Conservation (phyloP, 2,113 vertebrate species). For the Nothoprocta pentlandii region DNA sequence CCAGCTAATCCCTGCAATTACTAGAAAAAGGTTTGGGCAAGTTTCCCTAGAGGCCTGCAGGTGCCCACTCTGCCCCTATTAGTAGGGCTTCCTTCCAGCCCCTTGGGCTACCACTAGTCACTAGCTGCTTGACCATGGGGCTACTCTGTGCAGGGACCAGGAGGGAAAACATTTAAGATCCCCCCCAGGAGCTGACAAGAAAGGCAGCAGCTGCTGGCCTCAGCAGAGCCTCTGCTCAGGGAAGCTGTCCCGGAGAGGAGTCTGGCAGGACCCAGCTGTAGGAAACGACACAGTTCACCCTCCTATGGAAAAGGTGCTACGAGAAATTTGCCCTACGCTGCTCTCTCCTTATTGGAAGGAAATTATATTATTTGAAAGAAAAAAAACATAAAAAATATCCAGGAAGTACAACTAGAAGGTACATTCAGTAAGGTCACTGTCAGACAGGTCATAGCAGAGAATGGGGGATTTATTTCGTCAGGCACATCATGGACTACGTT, state of each 20-base stretch:
- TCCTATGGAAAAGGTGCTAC: not conserved
- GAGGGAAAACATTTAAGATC: conserved; percentile 4
- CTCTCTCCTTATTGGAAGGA: not conserved
- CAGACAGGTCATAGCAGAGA: not conserved
- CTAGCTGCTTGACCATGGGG: not conserved
- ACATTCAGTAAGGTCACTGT: not conserved
- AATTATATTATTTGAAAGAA: not conserved
- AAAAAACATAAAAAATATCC: too few species aligned
- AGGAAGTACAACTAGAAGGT: not conserved
- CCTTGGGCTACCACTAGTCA: not conserved
- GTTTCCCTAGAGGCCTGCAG: conserved; percentile 39
- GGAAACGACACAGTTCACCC: not conserved
- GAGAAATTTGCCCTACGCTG: not conserved
- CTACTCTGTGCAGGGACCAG: not conserved
- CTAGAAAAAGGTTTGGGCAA: conserved; percentile 32
- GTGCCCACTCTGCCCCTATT: conserved; percentile 3
- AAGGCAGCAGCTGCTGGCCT: conserved; percentile 33
- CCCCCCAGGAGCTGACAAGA: not conserved
- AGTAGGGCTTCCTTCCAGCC: conserved; percentile 29
- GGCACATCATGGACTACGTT: not conserved
- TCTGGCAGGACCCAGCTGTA: not conserved
- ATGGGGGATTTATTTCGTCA: not conserved
- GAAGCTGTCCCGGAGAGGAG: not conserved
- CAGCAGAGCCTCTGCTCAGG: conserved; percentile 9
- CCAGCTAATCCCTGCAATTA: conserved; percentile 34